phyloP scores from a whole-genome alignment of 2,888 invertebrate species.

The Brachyptera risi region DNA sequence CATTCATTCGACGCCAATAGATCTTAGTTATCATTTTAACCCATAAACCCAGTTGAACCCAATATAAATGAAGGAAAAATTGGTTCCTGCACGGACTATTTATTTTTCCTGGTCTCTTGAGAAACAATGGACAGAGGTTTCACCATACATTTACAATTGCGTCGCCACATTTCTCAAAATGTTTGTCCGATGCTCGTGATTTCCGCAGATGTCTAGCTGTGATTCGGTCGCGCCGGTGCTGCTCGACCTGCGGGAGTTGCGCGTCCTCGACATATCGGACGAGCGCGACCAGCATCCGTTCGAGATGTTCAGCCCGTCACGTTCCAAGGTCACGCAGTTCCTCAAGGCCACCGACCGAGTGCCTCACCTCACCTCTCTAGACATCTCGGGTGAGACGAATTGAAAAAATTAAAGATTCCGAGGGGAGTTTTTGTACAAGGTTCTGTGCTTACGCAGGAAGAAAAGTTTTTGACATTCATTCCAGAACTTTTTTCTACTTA shows the following conservation, averaged over 20 bases:
- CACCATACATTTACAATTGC: too few relatives aligned
- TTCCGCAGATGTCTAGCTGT: conserved; percentile 35
- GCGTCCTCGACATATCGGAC: conserved; percentile 55
- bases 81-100: too few relatives aligned
- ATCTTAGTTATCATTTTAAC: too few relatives aligned
- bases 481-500: background rate
- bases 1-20: too few relatives aligned
- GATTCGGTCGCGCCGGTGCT: conserved; percentile 49
- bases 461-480: background rate
- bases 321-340: conserved; percentile 46
- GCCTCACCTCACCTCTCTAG: conserved; percentile 56
- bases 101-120: too few relatives aligned
- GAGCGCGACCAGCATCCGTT: conserved; percentile 49
- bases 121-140: too few relatives aligned
- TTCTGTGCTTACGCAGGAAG: background rate
- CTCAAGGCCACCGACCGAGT: conserved; percentile 48
- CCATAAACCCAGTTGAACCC: too few relatives aligned
- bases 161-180: background rate
- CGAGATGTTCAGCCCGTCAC: conserved; percentile 45
- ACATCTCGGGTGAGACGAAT: conserved; percentile 54
- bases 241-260: conserved; percentile 49
- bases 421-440: background rate
- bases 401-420: too few relatives aligned
- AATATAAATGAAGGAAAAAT: too few relatives aligned
- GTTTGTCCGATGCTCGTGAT: background rate